These are phyloP conservation scores for Xyrichtys novacula DNA, from an alignment of 2,797 vertebrate species.

Conservation along the genomic window DNA sequence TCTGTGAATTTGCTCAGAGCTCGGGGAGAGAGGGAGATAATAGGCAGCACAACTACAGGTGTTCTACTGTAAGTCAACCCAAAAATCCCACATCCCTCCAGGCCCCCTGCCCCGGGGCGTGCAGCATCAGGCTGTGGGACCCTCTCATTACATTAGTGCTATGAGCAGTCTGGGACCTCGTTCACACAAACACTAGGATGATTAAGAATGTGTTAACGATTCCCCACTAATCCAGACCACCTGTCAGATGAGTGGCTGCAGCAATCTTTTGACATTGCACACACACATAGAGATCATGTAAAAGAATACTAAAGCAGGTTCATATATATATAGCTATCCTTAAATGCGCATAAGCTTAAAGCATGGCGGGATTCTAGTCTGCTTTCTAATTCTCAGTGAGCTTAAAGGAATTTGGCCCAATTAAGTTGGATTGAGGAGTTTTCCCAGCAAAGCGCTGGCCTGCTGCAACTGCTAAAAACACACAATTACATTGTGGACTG, in stretches of 20 bases:
- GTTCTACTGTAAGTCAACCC: conserved; percentile 64
- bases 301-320: conserved; percentile 25
- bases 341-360: conserved; percentile 29
- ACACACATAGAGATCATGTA: conserved; percentile 16
- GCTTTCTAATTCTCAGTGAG: conserved; percentile 37
- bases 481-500: conserved; percentile 38
- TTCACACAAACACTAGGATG: conserved; percentile 81
- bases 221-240: conserved; percentile 76
- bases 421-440: conserved; percentile 48
- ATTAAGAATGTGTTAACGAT: conserved; percentile 82
- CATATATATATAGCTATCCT: conserved; percentile 42
- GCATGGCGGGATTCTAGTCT: conserved; percentile 19
- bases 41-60: conserved; percentile 67
- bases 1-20: conserved; percentile 62
- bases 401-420: conserved; percentile 54
- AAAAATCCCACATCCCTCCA: conserved; percentile 53
- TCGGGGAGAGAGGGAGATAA: conserved; percentile 58
- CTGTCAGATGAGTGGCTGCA: conserved; percentile 64
- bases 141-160: conserved; percentile 72
- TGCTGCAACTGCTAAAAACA: conserved; percentile 59
- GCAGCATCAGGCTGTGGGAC: conserved; percentile 52
- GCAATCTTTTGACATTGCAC: conserved; percentile 27
- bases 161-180: conserved; percentile 61
- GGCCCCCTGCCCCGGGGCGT: conserved; percentile 58
- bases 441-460: conserved; percentile 42